Conservation (phyloP, 23 tunicate species). For the Clavelina lepadiformis region DNA sequence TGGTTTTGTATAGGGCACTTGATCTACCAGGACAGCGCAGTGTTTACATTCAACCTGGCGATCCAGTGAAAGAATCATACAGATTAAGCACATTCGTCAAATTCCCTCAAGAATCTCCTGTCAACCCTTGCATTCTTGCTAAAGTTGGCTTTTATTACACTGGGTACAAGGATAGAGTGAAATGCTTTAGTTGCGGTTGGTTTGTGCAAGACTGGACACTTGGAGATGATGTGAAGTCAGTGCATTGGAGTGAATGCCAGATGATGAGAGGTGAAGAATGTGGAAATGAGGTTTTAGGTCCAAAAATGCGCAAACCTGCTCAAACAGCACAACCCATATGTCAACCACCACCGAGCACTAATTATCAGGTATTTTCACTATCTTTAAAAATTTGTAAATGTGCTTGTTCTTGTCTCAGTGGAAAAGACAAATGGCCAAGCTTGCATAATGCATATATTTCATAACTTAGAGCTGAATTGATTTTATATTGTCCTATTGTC, state of each 20-base stretch:
- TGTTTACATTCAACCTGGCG: slow-evolving; percentile 54
- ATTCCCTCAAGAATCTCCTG: slow-evolving; percentile 31
- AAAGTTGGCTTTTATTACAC: slow-evolving; percentile 51
- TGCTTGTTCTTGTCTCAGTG: no score
- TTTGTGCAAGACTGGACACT: slow-evolving; percentile 42
- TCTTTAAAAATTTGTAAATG: no score
- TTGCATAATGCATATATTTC: no score
- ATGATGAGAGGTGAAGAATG: slow-evolving; percentile 31
- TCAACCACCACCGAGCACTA: no score
- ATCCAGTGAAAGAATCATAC: slow-evolving; percentile 26
- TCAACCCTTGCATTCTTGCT: slow-evolving; percentile 26
- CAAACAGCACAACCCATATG: no score
- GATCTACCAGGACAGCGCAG: slow-evolving; percentile 59
- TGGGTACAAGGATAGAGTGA: slow-evolving; percentile 66
- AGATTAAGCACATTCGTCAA: slow-evolving; percentile 46
- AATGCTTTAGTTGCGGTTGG: slow-evolving; percentile 68
- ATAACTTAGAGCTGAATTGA: no score
- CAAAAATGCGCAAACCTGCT: no score
- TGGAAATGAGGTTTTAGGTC: no score
- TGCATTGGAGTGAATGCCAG: slow-evolving; percentile 46
- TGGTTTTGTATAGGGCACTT: slow-evolving; percentile 29
- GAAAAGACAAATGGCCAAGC: no score
- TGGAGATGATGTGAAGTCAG: slow-evolving; percentile 22
- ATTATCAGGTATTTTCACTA: no score
- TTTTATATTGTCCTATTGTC: no score